A percentile compares a stretch with the other conserved stretches of the same genome.
Conservation (phyloP, 2,888 invertebrate species). For the Ditylenchus weischeri region DNA sequence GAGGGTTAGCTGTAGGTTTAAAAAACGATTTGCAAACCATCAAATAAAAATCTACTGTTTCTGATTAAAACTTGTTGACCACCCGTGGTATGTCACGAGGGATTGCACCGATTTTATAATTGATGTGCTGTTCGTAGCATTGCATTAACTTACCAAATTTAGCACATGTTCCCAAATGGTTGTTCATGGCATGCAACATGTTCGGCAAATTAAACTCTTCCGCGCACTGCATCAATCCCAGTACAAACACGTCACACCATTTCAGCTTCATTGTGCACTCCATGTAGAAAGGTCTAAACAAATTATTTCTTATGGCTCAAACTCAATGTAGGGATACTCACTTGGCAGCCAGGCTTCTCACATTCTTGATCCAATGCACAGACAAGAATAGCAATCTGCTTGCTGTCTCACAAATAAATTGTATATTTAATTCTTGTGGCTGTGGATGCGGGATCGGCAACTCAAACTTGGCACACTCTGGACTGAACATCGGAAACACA, state of each 20-base stretch:
- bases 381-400: constrained; percentile 83
- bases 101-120: too few relatives aligned
- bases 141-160: constrained; percentile 64
- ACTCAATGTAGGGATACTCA: background rate
- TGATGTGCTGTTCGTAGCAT: too few relatives aligned
- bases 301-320: background rate
- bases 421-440: constrained; percentile 83
- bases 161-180: constrained; percentile 74
- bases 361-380: constrained; percentile 81
- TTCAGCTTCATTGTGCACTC: constrained; percentile 78
- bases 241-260: constrained; percentile 86
- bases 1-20: too few relatives aligned
- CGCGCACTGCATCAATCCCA: constrained; percentile 83
- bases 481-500: constrained; percentile 25
- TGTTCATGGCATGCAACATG: constrained; percentile 73
- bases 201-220: constrained; percentile 72
- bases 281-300: constrained; percentile 63
- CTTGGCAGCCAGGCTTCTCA: constrained; percentile 37
- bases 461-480: constrained; percentile 69
- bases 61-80: too few relatives aligned
- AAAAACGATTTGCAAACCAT: too few relatives aligned
- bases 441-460: constrained; percentile 75
- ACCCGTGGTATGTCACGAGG: too few relatives aligned
- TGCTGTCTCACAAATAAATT: constrained; percentile 91
- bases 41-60: too few relatives aligned